A percentile compares a stretch with the other conserved stretches of the same genome.
phyloP scores from a whole-genome alignment of 2,797 vertebrate genomes.

The Busarellus nigricollis region DNA sequence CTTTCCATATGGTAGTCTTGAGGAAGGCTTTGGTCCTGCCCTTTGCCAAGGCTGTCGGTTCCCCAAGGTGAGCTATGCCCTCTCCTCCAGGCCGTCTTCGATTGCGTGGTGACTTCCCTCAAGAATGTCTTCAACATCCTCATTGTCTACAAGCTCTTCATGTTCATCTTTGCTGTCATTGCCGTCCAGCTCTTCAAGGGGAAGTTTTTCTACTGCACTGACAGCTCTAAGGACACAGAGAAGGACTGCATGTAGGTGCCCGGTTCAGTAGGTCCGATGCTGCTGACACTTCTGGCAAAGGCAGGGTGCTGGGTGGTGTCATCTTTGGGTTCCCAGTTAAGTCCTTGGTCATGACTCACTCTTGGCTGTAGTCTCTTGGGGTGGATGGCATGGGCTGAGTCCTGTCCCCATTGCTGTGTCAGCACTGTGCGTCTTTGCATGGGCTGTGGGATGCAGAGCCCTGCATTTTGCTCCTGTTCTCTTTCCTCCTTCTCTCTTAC shows the following conservation, averaged over 20 bases:
- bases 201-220: constrained; percentile 97
- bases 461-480: neutral
- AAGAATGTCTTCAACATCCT: constrained; percentile 99
- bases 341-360: neutral
- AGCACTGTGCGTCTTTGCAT: neutral
- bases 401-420: neutral
- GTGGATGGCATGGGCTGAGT: neutral
- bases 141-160: constrained; percentile 98
- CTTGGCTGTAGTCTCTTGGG: neutral
- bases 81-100: constrained; percentile 90
- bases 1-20: neutral
- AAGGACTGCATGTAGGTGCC: constrained; percentile 94
- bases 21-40: neutral
- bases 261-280: neutral
- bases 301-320: neutral
- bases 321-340: neutral
- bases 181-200: constrained; percentile 98
- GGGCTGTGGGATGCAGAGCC: neutral
- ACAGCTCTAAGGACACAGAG: constrained; percentile 95
- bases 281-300: neutral
- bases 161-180: constrained; percentile 99
- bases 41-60: neutral
- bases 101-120: constrained; percentile 96
- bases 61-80: neutral
- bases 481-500: neutral